phyloP scores from a whole-genome alignment of 2,888 invertebrate species.

The Melanostoma scalare region DNA sequence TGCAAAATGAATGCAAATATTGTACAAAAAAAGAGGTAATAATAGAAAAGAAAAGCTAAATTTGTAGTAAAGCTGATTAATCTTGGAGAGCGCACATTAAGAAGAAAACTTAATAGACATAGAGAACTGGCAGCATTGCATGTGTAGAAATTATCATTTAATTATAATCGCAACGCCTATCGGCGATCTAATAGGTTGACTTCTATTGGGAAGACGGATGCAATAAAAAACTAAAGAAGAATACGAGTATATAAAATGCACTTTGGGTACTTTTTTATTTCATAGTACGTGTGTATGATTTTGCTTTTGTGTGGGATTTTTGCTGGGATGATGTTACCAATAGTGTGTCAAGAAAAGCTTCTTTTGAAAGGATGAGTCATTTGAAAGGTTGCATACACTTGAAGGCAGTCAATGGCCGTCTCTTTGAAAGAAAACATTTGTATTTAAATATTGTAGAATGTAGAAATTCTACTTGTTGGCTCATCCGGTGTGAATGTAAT shows the following conservation, averaged over 20 bases:
- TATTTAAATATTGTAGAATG: too few species aligned
- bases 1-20: constrained; percentile 62
- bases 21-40: constrained; percentile 18
- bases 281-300: neutral
- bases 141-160: constrained; percentile 56
- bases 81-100: constrained; percentile 31
- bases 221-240: constrained; percentile 32
- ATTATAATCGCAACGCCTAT: constrained; percentile 67
- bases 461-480: too few species aligned
- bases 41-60: constrained; percentile 9
- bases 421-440: too few species aligned
- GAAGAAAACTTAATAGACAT: constrained; percentile 2
- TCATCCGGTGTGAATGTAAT: too few species aligned
- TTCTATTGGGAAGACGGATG: constrained; percentile 63
- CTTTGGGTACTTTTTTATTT: constrained; percentile 30
- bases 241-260: constrained; percentile 58
- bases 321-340: constrained; percentile 28
- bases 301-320: neutral
- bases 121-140: constrained; percentile 8
- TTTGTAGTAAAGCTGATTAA: constrained; percentile 24
- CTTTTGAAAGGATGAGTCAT: constrained; percentile 27
- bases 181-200: constrained; percentile 59
- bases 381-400: constrained; percentile 20
- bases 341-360: constrained; percentile 62
- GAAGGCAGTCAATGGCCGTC: neutral